These are phyloP conservation scores for Sclerurus mexicanus DNA, from an alignment of 2,113 vertebrate genomes.

Conservation along the genomic window DNA sequence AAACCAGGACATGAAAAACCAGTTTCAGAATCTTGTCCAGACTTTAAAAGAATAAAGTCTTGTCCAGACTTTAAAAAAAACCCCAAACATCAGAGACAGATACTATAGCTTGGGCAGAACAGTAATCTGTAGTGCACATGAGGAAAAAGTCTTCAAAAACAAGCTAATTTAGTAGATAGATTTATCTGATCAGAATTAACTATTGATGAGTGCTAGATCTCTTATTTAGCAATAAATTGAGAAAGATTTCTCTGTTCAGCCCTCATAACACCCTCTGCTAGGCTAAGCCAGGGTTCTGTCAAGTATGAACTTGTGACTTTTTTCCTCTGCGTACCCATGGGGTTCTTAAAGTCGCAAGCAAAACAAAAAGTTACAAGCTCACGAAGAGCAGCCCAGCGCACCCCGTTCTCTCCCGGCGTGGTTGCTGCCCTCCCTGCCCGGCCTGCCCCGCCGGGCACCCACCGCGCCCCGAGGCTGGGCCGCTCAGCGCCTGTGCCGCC, in stretches of 20 bases:
- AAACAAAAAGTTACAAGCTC: not conserved
- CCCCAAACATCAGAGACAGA: not conserved
- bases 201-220: rapidly evolving
- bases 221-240: not conserved
- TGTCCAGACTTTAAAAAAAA: not conserved
- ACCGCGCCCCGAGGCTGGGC: slow-evolving; percentile 94
- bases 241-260: not conserved
- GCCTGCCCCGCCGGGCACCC: slow-evolving; percentile 74
- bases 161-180: not conserved
- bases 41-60: not conserved
- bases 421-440: no score
- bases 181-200: not conserved
- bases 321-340: not conserved
- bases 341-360: not conserved
- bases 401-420: rapidly evolving
- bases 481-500: slow-evolving; percentile 91
- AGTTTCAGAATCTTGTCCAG: not conserved
- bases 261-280: not conserved
- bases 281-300: not conserved
- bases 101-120: not conserved
- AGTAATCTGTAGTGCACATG: rapidly evolving
- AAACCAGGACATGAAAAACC: not conserved
- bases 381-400: not conserved
- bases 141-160: not conserved
- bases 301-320: not conserved